Evolutionary conservation across 1,140 invertebrate species (phyloP).

Genomic region (Bursaphelenchus mucronatus): DNA sequence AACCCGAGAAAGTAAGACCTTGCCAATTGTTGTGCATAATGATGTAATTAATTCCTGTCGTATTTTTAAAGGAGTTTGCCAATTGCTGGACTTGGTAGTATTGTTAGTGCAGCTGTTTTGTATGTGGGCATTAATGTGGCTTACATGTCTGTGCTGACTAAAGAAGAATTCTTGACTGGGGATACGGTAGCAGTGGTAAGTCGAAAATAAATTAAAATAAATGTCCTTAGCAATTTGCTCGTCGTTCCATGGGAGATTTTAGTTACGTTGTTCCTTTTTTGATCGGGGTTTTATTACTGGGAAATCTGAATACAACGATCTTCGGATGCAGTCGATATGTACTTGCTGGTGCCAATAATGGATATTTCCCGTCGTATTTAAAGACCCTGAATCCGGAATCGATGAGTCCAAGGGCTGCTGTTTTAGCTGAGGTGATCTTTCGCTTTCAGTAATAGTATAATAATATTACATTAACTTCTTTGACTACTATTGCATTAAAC

Average conservation of each 20-base stretch:
- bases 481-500: slow-evolving; percentile 9
- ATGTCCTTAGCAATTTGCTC: slow-evolving; percentile 39
- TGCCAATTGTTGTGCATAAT: too few relatives aligned
- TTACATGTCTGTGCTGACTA: slow-evolving; percentile 46
- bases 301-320: slow-evolving; percentile 52
- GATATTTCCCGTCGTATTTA: slow-evolving; percentile 40
- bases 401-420: slow-evolving; percentile 42
- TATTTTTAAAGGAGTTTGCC: slow-evolving; percentile 39
- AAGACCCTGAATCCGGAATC: slow-evolving; percentile 34
- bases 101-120: slow-evolving; percentile 37
- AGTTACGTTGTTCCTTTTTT: slow-evolving; percentile 49
- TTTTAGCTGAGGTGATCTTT: slow-evolving; percentile 42
- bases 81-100: slow-evolving; percentile 44
- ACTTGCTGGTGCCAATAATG: slow-evolving; percentile 41
- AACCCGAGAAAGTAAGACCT: slow-evolving; percentile 41
- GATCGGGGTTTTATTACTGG: slow-evolving; percentile 47
- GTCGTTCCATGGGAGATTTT: slow-evolving; percentile 42
- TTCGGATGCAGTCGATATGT: slow-evolving; percentile 49
- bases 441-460: too few relatives aligned
- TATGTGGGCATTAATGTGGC: slow-evolving; percentile 49
- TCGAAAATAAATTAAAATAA: slow-evolving; percentile 1
- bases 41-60: too few relatives aligned
- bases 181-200: slow-evolving; percentile 44
- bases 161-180: slow-evolving; percentile 37
- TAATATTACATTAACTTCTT: slow-evolving; percentile 11